phyloP scores from a whole-genome alignment of 2,113 vertebrate species.

The Paradoxurus hermaphroditus region DNA sequence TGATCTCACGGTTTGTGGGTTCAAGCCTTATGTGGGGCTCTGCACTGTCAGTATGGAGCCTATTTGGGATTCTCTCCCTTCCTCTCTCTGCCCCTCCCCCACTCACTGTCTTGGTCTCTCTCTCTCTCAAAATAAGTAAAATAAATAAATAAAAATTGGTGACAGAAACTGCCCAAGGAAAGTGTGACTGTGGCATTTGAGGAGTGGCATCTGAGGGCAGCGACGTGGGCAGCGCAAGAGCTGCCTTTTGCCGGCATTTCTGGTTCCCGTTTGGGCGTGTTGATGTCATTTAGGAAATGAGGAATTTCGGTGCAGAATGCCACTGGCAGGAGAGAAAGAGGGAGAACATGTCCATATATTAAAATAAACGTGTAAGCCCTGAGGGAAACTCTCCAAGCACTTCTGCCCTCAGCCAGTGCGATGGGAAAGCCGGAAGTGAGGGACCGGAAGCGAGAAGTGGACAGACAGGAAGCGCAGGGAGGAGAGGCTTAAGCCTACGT shows the following conservation, averaged over 20 bases:
- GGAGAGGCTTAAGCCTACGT: background rate
- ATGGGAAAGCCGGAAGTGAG: background rate
- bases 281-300: background rate
- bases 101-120: too few relatives aligned
- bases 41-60: too few relatives aligned
- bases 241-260: background rate
- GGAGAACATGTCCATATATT: background rate
- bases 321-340: background rate
- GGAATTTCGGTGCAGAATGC: background rate
- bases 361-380: background rate
- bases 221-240: background rate
- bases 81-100: too few relatives aligned
- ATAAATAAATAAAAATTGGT: background rate
- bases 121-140: too few relatives aligned
- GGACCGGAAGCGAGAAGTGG: background rate
- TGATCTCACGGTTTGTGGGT: too few relatives aligned
- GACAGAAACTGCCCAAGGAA: background rate
- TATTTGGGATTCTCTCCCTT: too few relatives aligned
- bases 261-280: background rate
- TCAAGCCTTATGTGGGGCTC: too few relatives aligned
- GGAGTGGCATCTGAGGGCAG: background rate
- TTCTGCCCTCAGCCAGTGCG: background rate
- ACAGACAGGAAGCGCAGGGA: background rate
- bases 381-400: background rate
- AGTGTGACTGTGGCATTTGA: background rate